These are phyloP conservation scores for Montifringilla adamsi DNA, from an alignment of 2,113 vertebrate species.

Conservation along the genomic window DNA sequence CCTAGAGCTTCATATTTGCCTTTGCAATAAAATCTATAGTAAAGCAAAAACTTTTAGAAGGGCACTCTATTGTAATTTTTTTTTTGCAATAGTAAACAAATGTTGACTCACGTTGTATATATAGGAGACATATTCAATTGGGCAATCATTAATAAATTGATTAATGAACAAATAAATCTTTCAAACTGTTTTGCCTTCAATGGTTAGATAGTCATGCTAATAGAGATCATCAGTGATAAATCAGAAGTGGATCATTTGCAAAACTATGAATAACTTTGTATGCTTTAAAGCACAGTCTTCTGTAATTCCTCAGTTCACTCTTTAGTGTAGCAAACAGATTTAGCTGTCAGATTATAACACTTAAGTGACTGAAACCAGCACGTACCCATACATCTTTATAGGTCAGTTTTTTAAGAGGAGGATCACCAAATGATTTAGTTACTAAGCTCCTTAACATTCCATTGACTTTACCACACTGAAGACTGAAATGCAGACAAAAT, in stretches of 20 bases:
- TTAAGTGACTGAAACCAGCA: conserved; percentile 5
- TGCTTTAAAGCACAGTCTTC: background rate
- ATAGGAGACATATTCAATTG: background rate
- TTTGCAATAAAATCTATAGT: background rate
- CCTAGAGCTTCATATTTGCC: background rate
- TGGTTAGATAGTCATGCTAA: conserved; percentile 26
- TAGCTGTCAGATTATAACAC: background rate
- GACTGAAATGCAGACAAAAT: background rate
- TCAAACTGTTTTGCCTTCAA: conserved; percentile 14
- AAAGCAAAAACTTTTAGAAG: background rate
- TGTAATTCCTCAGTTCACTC: background rate
- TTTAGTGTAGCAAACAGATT: background rate
- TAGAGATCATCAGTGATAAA: background rate
- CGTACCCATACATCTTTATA: background rate
- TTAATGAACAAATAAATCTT: conserved; percentile 43
- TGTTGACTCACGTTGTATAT: background rate
- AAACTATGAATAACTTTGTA: conserved; percentile 7
- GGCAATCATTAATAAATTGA: conserved; percentile 8
- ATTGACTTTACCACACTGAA: background rate
- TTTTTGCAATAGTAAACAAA: background rate
- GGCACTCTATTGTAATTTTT: background rate
- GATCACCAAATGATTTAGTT: background rate
- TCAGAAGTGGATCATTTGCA: background rate
- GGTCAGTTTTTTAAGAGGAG: background rate
- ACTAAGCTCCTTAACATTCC: conserved; percentile 5